Evolutionary conservation across 1,140 invertebrate genomes (phyloP), one percentile per base, ranked within the genome.

Genomic region (Drosophila pallidifrons): DNA sequence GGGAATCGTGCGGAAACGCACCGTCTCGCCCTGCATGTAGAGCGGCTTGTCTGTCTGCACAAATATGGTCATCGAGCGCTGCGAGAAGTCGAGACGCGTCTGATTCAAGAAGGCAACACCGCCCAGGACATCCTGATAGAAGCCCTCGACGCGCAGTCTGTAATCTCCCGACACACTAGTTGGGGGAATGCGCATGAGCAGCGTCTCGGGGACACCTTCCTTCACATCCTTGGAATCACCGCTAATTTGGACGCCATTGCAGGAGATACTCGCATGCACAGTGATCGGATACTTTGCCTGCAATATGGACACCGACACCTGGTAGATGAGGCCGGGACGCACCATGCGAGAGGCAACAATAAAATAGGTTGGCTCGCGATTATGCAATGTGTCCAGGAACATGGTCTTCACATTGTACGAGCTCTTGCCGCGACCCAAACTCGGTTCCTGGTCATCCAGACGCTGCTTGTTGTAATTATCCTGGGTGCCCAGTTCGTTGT

Each of bases 11-110:
- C 98, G 95, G 90, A 99, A 98, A 54, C 95, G 94, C 0, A 99
- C 96, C 41, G 95, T 97, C 92, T 99, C 96, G 1, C 97, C 96
- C 93, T 99, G 98, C 95, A 96, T 99, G 86, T 99, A 99, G 0
- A 99, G 95, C 0, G 98, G 98, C 91, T 99, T 99, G 90, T 99
- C 98, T 61, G 97, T 96, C 93, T 99, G 98, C 78, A 99, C 96
- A 80, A 99, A 98, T 73, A 99, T 97, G 0, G 98, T 98, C 96
- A 98, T 98, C 5, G 97, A 98, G n/a, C 97, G 93, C 81, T 96
- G 96, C 0, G 96, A 97, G 88, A 98, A 98, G 7, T 94, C 93
- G 8, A 98, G 93, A 67, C 94, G 92, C 0, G 97, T 97, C 90
- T 97, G 96, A 80, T 98, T 98, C 8, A 95, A 92, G 15, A 98